Percentiles rank a stretch among this genome's conserved stretches.
phyloP scores from a whole-genome alignment of 1,140 invertebrate genomes.

The Conus betulinus region DNA sequence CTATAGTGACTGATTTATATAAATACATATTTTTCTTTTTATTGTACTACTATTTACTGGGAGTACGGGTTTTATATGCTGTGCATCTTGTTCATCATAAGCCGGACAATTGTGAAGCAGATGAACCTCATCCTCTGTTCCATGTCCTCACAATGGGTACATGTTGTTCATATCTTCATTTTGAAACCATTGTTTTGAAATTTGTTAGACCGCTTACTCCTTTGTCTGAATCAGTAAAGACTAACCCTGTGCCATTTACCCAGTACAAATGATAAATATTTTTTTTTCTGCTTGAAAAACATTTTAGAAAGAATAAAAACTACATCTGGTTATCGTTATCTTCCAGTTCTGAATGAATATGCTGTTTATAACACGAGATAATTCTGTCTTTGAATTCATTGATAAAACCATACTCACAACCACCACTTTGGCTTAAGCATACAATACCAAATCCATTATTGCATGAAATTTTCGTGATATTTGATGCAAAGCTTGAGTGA shows the following conservation, averaged over 20 bases:
- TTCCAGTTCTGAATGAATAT: neutral
- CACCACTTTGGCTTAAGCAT: neutral
- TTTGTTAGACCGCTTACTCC: no score
- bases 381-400: neutral
- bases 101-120: no score
- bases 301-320: neutral
- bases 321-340: neutral
- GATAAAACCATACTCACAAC: neutral
- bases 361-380: neutral
- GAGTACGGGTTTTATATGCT: no score
- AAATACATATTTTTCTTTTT: no score
- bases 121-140: no score
- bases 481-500: neutral
- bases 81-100: no score
- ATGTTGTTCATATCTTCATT: no score
- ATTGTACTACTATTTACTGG: no score
- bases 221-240: no score
- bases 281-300: neutral
- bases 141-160: no score
- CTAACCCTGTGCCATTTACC: neutral
- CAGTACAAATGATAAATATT: neutral
- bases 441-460: conserved; percentile 1
- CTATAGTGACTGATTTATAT: no score
- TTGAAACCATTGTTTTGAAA: no score
- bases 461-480: neutral